Conservation (phyloP, 2,113 vertebrate genomes). For the Misgurnus anguillicaudatus region DNA sequence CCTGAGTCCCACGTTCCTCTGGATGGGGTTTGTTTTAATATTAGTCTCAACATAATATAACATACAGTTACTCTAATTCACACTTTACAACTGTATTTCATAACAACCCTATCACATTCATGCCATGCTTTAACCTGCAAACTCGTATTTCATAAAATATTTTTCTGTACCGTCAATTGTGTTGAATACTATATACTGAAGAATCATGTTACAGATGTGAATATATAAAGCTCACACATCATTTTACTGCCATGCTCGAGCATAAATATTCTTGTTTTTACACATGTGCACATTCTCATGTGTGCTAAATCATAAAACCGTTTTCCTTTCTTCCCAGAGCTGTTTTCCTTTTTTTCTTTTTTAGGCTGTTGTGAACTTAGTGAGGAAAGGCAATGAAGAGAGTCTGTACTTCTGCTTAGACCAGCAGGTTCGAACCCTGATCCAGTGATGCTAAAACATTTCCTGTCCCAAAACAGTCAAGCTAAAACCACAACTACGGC, state of each 20-base stretch:
- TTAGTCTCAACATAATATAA: too few species aligned
- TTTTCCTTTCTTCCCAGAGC: background rate
- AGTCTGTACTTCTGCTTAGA: conserved; percentile 7
- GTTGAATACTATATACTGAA: too few species aligned
- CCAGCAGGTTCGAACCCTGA: conserved; percentile 25
- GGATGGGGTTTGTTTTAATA: background rate
- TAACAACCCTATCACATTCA: too few species aligned
- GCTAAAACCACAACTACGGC: conserved; percentile 20
- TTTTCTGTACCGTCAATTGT: too few species aligned
- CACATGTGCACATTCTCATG: conserved; percentile 26
- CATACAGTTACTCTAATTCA: too few species aligned
- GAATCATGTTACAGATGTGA: conserved; percentile 44
- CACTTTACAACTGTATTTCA: too few species aligned
- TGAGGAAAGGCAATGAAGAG: conserved; percentile 7
- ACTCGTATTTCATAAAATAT: too few species aligned
- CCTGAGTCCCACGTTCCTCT: background rate
- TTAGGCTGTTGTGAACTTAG: conserved; percentile 10
- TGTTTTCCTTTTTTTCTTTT: background rate
- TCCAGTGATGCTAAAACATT: conserved; percentile 40
- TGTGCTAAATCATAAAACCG: conserved; percentile 2
- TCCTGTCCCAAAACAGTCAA: conserved; percentile 21
- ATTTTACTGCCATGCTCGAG: background rate
- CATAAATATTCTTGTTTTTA: conserved; percentile 25
- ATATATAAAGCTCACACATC: conserved; percentile 41
- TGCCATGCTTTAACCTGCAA: too few species aligned